Base-by-base conservation (phyloP, 1,140 invertebrate genomes). In the Belonocnema kinseyi region DNA sequence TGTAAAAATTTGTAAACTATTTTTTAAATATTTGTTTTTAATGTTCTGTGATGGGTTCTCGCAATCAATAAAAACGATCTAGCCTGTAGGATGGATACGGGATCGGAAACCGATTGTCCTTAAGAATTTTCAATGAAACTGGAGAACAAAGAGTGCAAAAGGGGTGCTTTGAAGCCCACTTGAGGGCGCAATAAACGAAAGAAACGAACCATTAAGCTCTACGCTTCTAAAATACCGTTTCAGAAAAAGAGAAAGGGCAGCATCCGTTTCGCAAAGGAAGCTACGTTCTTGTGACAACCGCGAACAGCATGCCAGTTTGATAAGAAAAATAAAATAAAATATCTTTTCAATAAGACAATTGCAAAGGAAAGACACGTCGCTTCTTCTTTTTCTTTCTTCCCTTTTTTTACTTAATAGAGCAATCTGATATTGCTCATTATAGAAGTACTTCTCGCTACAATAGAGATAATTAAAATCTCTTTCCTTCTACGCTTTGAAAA, bases 361-460 rank as follows among this genome's bases (percentile, higher is more conserved):
- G 79, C 77, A 77, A 76, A 51, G 75, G 72, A 83, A 80, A 82
- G 77, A 74, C 73, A 80, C 75, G 79, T 83, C 76, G 77, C 54
- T 19, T 11, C 19, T 1, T 56, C n/a, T 54, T 7, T 11, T 54
- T 3, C 54, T 54, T 8, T 77, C 71, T 77, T 80, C 77, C 79
- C 76, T 82, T 73, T 80, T 78, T 74, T 80, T 79, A 79, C 79
- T 80, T 77, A 84, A 76, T 26, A 26, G 21, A 78, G 78, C 79
- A 75, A 80, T 54, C 71, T 78, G 80, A 81, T 83, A 83, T 83
- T 81, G 80, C 81, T 81, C 82, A 76, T 78, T 81, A 83, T 83
- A 4, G 3, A 33, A 79, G 77, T 79, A 77, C 80, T 83, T 81
- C 79, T 76, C 80, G 81, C 80, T 74, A 72, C 77, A 77, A 73